Percentiles rank a stretch among this genome's conserved stretches.
phyloP scores from a whole-genome alignment of 30 jellyfish, hydroid and myxozoan species.

The Phacellophora camtschatica region DNA sequence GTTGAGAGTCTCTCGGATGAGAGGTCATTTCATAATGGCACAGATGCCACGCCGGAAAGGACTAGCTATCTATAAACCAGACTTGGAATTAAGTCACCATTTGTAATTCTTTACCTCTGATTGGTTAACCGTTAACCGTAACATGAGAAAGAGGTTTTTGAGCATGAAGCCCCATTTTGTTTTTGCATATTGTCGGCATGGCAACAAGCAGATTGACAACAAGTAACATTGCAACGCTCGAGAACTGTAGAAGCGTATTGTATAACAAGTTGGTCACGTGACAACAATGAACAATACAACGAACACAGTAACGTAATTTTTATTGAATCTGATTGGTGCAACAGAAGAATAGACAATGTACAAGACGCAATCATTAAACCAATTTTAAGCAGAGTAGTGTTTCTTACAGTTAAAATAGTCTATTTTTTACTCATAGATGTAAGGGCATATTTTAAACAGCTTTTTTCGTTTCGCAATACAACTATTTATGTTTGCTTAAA shows the following conservation, averaged over 20 bases:
- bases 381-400: slow-evolving; percentile 34
- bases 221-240: neutral
- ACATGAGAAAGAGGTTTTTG: slow-evolving; percentile 26
- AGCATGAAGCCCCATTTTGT: slow-evolving; percentile 43
- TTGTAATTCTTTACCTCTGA: slow-evolving; percentile 11
- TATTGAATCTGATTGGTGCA: neutral
- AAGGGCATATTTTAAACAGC: neutral
- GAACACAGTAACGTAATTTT: neutral
- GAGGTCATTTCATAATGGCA: neutral
- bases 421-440: slow-evolving; percentile 13
- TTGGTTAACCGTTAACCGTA: slow-evolving; percentile 40
- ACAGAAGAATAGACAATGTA: slow-evolving; percentile 11
- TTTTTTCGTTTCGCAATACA: neutral
- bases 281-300: neutral
- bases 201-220: neutral
- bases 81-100: neutral
- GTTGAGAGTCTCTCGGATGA: neutral
- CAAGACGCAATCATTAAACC: slow-evolving; percentile 36
- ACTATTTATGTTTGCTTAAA: neutral
- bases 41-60: slow-evolving; percentile 47
- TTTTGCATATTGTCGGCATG: neutral
- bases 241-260: neutral
- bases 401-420: slow-evolving; percentile 34
- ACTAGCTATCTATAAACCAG: slow-evolving; percentile 48
- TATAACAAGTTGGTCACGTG: slow-evolving; percentile 20